These are phyloP conservation scores for Stomorhina lunata DNA, from an alignment of 2,888 invertebrate species.

Conservation along the genomic window DNA sequence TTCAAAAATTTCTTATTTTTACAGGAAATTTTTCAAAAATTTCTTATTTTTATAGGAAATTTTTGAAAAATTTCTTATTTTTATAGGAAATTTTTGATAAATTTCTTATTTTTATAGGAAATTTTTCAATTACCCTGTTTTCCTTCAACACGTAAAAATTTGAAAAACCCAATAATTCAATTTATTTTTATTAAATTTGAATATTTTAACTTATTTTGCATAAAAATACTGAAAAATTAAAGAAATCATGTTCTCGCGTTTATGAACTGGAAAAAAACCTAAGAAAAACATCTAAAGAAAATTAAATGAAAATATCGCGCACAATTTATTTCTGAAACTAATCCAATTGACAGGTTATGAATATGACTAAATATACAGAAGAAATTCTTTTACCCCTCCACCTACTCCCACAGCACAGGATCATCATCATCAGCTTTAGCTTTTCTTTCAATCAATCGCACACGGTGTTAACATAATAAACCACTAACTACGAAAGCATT, in stretches of 20 bases:
- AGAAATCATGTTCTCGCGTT: conserved; percentile 16
- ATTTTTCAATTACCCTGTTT: no score
- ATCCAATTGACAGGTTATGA: conserved; percentile 74
- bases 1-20: no score
- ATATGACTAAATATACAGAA: background rate
- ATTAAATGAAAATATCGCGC: conserved; percentile 51
- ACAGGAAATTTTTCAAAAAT: no score
- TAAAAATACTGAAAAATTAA: conserved; percentile 30
- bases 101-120: no score
- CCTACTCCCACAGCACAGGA: background rate
- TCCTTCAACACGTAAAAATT: background rate
- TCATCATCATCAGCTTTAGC: background rate
- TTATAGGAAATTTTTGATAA: no score
- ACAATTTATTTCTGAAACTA: conserved; percentile 69
- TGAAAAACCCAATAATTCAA: conserved; percentile 72
- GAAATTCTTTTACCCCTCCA: background rate
- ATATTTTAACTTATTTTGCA: conserved; percentile 26
- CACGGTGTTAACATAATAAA: conserved; percentile 47
- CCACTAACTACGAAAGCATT: conserved; percentile 54
- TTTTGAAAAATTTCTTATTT: no score
- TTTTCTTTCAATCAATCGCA: no score
- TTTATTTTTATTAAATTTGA: conserved; percentile 68
- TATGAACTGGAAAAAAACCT: background rate
- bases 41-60: no score
- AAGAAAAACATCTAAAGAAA: conserved; percentile 42